Percentiles rank a stretch among this genome's conserved stretches.
phyloP scores from a whole-genome alignment of 1,140 invertebrate species.

The Rhagoletis pomonella region DNA sequence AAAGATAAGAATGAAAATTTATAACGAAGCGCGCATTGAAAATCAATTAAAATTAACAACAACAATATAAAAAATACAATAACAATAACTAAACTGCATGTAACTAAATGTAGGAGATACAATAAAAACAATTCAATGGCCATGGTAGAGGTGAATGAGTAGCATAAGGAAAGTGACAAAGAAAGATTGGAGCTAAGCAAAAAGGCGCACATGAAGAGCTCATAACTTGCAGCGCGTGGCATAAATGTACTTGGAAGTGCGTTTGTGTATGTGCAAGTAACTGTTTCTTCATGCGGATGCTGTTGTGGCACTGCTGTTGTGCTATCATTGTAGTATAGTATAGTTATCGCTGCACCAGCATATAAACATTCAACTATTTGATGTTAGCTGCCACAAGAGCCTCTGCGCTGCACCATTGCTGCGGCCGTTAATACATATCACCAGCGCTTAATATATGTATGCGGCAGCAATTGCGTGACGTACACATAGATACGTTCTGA shows the following conservation, averaged over 20 bases:
- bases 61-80: background rate
- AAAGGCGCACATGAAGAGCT: background rate
- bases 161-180: background rate
- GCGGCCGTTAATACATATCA: background rate
- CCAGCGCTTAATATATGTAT: background rate
- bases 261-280: background rate
- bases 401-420: background rate
- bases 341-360: background rate
- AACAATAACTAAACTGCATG: background rate
- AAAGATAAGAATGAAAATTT: conserved; percentile 54
- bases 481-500: background rate
- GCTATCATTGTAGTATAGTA: too few species aligned
- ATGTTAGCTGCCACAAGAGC: background rate
- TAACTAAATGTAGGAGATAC: background rate
- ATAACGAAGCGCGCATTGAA: conserved; percentile 32
- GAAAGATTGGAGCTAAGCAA: background rate
- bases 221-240: conserved; percentile 40
- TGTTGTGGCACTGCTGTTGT: too few species aligned
- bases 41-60: conserved; percentile 53
- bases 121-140: background rate
- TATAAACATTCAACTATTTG: background rate
- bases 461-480: background rate
- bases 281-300: background rate
- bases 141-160: background rate
- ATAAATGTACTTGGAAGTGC: background rate